Evolutionary conservation across 2,113 vertebrate genomes (phyloP).

Genomic region (Caranx melampygus): DNA sequence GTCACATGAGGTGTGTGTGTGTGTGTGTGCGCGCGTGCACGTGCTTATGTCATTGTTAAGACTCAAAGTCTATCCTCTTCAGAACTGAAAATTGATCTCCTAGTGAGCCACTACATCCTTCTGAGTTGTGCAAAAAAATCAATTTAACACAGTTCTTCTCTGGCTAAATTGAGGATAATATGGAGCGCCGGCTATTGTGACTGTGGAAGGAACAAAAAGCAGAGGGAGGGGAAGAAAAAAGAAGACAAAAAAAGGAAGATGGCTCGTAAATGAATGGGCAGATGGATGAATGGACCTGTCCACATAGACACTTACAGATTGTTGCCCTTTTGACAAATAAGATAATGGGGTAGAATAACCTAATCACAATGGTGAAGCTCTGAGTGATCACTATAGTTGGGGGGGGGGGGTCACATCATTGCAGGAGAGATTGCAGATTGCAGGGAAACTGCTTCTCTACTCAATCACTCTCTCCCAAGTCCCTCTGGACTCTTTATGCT

Average conservation of each 20-base stretch:
- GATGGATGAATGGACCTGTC: constrained; percentile 42
- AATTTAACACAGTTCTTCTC: constrained; percentile 57
- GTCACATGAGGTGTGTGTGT: neutral
- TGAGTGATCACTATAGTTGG: constrained; percentile 48
- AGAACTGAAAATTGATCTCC: constrained; percentile 52
- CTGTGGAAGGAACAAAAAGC: constrained; percentile 6
- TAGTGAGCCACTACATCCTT: constrained; percentile 43
- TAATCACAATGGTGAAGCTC: constrained; percentile 49
- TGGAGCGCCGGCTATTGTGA: neutral
- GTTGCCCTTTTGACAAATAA: constrained; percentile 60
- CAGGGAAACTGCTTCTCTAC: constrained; percentile 22
- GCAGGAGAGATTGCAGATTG: constrained; percentile 31
- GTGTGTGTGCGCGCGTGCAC: neutral
- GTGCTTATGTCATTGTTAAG: constrained; percentile 45
- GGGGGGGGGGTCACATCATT: constrained; percentile 21
- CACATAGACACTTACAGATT: constrained; percentile 40
- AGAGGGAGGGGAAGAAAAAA: neutral
- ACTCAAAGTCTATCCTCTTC: constrained; percentile 46
- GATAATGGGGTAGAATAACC: constrained; percentile 60
- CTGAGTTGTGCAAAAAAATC: constrained; percentile 51
- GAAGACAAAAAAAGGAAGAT: constrained; percentile 22
- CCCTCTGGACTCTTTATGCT: constrained; percentile 45
- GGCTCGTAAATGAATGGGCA: constrained; percentile 40
- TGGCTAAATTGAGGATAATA: constrained; percentile 51
- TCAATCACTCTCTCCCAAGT: constrained; percentile 31